A percentile compares a stretch with the other conserved stretches of the same genome.
Conservation (phyloP, 2,797 vertebrate genomes). For the Holocentrus rufus region DNA sequence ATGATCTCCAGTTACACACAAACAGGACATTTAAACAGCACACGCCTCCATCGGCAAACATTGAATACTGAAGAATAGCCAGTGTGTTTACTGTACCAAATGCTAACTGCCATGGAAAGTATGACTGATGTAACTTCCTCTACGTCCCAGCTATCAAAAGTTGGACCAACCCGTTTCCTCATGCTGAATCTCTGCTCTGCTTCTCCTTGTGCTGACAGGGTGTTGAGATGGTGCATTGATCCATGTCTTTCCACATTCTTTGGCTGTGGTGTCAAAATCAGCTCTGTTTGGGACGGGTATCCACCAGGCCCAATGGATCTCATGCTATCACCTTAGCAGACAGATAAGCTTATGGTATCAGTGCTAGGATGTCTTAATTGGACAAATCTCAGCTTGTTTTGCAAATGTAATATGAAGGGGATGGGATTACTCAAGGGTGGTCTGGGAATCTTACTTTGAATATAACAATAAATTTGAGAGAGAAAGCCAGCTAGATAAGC, state of each 20-base stretch:
- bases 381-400: background rate
- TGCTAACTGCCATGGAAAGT: conserved; percentile 65
- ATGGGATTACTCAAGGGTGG: background rate
- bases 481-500: background rate
- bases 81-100: conserved; percentile 62
- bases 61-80: conserved; percentile 31
- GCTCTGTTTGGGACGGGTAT: background rate
- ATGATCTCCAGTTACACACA: conserved; percentile 38
- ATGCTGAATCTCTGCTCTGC: conserved; percentile 31
- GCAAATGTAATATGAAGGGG: background rate
- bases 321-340: conserved; percentile 7
- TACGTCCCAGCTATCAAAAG: conserved; percentile 47
- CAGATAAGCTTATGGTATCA: conserved; percentile 8
- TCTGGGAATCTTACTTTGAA: conserved; percentile 9
- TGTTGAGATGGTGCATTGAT: conserved; percentile 33
- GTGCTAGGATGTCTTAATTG: background rate
- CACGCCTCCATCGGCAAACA: conserved; percentile 70
- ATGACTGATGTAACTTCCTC: conserved; percentile 67
- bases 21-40: conserved; percentile 65
- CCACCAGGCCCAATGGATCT: conserved; percentile 9
- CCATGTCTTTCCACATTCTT: conserved; percentile 35
- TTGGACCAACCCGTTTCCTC: conserved; percentile 63
- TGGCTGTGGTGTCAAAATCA: conserved; percentile 10
- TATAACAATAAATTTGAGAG: background rate
- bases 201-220: conserved; percentile 31